Conservation (phyloP, 2,113 vertebrate genomes). For the Lepisosteus osseus region DNA sequence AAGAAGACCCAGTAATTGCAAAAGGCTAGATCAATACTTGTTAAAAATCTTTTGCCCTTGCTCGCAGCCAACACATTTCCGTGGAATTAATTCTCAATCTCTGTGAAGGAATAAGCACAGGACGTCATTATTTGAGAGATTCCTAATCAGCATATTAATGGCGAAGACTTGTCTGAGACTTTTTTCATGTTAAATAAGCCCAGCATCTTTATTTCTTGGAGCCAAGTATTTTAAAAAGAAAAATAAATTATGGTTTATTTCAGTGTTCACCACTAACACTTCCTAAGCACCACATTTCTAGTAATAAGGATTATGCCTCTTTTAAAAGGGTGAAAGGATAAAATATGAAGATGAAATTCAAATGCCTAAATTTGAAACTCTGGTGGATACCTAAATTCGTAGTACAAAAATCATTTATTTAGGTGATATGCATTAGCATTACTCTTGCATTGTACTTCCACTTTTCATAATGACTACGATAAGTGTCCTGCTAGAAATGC, state of each 20-base stretch:
- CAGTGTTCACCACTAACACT: conserved; percentile 55
- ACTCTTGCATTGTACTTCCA: conserved; percentile 71
- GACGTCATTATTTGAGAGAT: conserved; percentile 57
- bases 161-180: conserved; percentile 31
- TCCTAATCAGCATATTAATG: conserved; percentile 67
- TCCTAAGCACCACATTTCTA: conserved; percentile 63
- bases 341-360: conserved; percentile 74
- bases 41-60: conserved; percentile 34
- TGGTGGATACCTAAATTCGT: conserved; percentile 58
- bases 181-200: conserved; percentile 59
- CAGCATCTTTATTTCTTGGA: conserved; percentile 40
- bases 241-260: conserved; percentile 61
- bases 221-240: conserved; percentile 2
- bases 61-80: conserved; percentile 33
- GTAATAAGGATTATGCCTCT: conserved; percentile 69
- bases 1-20: conserved; percentile 36
- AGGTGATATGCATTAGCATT: conserved; percentile 71
- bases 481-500: conserved; percentile 69
- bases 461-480: conserved; percentile 78
- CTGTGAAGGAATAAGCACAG: conserved; percentile 40
- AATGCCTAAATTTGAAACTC: conserved; percentile 46
- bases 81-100: conserved; percentile 46
- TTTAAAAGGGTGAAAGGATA: conserved; percentile 55
- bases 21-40: conserved; percentile 47
- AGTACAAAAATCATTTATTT: conserved; percentile 69